Base-by-base conservation (phyloP, 2,888 invertebrate genomes). In the Drosophila mettleri region DNA sequence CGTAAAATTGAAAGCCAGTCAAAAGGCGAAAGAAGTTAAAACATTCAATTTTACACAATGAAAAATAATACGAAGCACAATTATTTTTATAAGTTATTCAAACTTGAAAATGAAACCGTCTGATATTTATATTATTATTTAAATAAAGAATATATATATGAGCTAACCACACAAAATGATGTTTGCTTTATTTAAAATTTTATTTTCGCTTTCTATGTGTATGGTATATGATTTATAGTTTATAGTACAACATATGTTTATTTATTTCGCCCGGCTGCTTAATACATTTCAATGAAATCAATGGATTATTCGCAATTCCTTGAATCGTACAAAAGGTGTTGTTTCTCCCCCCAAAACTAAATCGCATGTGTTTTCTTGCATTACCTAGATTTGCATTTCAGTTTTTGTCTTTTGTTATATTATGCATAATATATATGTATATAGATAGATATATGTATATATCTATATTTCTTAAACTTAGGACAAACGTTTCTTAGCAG, bases 171-270 rank as follows among this genome's bases (percentile, higher is more conserved):
- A 39, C 20, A 33, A 9, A 52, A 24, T 55, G 68, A 34, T 39
- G 41, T 41, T 61, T 61, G 36, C 52, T 69, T 73, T 69, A 63
- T 69, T 77, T 69, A 77, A 76, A 83, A 83, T 80, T 82, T 80
- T 75, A 78, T 75, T 71, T 49, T 74, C 39, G 64, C 66, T 39
- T 65, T 81, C 59, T 76, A 66, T 71, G 27, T 58, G 63, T 68
- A 67, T 54, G 63, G 57, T 64, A 62, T 78, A 67, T 54, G 24
- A 34, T 43, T 63, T 75, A 64, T 70, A 78, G 65, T 85, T 78
- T 74, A 78, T 77, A 41, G 71, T 85, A 79, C 74, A 81, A 53
- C 58, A 74, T 62, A 75, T 33, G 33, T 57, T 66, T 41, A 27
- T 61, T 33, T 20, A 43, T 52, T 74, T 60, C 24, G 57, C 36